Conservation (phyloP, 2,888 invertebrate genomes). For the Pollenia griseotomentosa region DNA sequence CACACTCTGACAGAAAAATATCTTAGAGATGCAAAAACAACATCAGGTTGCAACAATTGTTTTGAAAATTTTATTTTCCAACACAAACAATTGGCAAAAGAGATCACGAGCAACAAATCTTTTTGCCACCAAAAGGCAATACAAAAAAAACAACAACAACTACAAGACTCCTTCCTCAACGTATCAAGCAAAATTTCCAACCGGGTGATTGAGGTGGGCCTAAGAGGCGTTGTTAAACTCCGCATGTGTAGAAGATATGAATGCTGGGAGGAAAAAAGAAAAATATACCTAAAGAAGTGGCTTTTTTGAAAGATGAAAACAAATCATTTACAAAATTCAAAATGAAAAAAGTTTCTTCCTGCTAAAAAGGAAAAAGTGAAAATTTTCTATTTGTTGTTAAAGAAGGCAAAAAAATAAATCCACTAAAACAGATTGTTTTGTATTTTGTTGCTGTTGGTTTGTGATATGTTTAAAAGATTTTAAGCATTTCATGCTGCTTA, state of each 20-base stretch:
- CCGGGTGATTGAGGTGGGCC: constrained; percentile 74
- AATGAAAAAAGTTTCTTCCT: constrained; percentile 28
- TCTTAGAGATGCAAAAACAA: constrained; percentile 29
- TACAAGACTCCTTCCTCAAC: constrained; percentile 3
- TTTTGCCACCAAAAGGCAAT: constrained; percentile 73
- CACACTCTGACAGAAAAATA: constrained; percentile 40
- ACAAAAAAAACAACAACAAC: constrained; percentile 13
- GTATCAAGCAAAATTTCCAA: constrained; percentile 62
- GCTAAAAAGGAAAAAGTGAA: constrained; percentile 44
- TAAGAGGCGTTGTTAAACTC: constrained; percentile 75
- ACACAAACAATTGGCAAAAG: constrained; percentile 58
- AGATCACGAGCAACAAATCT: constrained; percentile 71
- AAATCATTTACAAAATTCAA: constrained; percentile 25
- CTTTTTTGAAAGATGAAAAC: constrained; percentile 47
- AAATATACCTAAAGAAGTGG: constrained; percentile 34
- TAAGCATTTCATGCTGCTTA: constrained; percentile 59
- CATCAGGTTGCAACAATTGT: constrained; percentile 49
- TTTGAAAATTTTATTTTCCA: constrained; percentile 25
- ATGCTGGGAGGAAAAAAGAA: constrained; percentile 52
- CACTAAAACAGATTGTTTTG: background rate
- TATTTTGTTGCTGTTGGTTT: constrained; percentile 25
- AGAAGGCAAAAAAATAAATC: constrained; percentile 11
- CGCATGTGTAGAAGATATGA: constrained; percentile 70
- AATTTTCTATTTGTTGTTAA: constrained; percentile 25
- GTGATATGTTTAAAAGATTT: constrained; percentile 56